phyloP scores from a whole-genome alignment of 2,113 vertebrate species.

The Gymnobelideus leadbeateri region DNA sequence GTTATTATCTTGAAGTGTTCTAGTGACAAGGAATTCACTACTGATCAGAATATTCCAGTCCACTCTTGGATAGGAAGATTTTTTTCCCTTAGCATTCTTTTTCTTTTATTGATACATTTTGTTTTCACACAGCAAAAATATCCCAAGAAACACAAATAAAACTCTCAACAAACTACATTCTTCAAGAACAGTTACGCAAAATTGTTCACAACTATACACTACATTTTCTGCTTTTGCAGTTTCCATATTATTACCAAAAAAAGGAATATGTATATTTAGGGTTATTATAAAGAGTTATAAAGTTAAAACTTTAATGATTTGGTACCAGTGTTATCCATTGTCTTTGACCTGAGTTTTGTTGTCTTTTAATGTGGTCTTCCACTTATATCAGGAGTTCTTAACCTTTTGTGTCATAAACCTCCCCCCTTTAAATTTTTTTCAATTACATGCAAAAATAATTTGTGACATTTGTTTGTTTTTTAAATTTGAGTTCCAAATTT shows the following conservation, averaged over 20 bases:
- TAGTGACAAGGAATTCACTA: background rate
- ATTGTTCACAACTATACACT: background rate
- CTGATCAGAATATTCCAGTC: background rate
- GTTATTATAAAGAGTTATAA: background rate
- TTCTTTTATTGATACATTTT: too few relatives aligned
- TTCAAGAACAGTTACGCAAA: background rate
- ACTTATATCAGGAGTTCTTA: background rate
- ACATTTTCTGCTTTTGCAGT: background rate
- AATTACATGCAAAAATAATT: background rate
- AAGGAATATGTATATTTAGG: background rate
- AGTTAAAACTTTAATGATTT: background rate
- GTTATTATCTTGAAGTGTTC: background rate
- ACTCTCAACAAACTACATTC: background rate
- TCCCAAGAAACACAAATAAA: background rate
- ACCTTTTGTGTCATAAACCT: background rate
- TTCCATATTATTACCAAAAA: background rate
- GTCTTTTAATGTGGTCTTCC: background rate
- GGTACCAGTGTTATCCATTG: background rate
- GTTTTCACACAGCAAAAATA: too few relatives aligned
- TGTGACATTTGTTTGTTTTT: background rate
- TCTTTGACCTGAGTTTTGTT: background rate
- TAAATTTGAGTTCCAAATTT: background rate
- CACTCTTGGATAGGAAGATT: background rate
- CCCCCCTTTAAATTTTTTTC: background rate
- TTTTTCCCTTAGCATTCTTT: too few relatives aligned